Evolutionary conservation across 2,113 vertebrate species (phyloP).

Genomic region (Forbesichthys agassizii): DNA sequence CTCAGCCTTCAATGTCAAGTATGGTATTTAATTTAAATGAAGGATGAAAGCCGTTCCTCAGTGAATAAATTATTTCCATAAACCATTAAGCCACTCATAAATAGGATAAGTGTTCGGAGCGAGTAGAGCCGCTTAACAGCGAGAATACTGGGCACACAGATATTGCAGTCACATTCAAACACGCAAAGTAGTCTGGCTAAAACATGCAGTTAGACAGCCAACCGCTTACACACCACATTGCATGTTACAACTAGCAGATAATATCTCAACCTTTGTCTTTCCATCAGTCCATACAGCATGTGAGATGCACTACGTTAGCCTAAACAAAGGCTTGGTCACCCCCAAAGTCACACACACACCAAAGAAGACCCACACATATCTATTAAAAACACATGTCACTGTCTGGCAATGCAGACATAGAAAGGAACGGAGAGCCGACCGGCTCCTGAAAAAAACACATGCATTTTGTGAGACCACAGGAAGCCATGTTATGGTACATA

Average conservation of each 20-base stretch:
- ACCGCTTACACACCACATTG: slow-evolving; percentile 19
- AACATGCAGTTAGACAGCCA: slow-evolving; percentile 11
- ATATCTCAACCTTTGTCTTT: not conserved
- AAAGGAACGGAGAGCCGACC: slow-evolving; percentile 15
- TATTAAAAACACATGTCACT: slow-evolving; percentile 45
- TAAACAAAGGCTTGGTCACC: slow-evolving; percentile 43
- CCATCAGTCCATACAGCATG: slow-evolving; percentile 43
- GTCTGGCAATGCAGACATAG: slow-evolving; percentile 34
- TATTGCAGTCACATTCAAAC: not conserved
- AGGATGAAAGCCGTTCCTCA: slow-evolving; percentile 10
- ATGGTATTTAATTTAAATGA: slow-evolving; percentile 24
- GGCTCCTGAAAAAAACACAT: slow-evolving; percentile 37
- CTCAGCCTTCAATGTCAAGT: slow-evolving; percentile 29
- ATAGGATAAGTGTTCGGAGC: not conserved
- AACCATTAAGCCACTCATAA: slow-evolving; percentile 16
- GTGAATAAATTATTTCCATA: slow-evolving; percentile 9
- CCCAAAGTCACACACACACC: slow-evolving; percentile 47
- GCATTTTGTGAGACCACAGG: slow-evolving; percentile 56
- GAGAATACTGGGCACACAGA: not conserved
- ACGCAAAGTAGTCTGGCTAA: not conserved
- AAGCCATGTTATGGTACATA: slow-evolving; percentile 57
- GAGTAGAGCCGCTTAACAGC: slow-evolving; percentile 1
- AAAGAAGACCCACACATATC: slow-evolving; percentile 40
- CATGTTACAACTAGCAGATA: slow-evolving; percentile 22
- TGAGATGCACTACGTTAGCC: slow-evolving; percentile 39